A percentile compares a stretch with the other conserved stretches of the same genome.
These are phyloP conservation scores for Elephantulus edwardii DNA, from an alignment of 2,113 vertebrate species.

Conservation along the genomic window DNA sequence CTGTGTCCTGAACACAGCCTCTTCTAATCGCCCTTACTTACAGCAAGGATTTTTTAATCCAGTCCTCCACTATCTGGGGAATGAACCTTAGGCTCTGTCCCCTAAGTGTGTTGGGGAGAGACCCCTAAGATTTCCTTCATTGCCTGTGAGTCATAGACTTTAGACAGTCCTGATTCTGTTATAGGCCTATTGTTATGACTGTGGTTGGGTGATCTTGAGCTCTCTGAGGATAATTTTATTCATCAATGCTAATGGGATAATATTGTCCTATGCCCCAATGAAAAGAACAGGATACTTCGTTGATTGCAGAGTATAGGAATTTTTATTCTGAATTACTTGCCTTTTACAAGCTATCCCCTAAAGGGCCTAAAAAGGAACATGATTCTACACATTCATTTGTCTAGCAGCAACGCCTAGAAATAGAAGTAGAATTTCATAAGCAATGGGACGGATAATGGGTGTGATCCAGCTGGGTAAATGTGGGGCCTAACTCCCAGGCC, in stretches of 20 bases:
- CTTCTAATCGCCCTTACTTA: constrained; percentile 3
- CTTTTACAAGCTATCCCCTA: constrained; percentile 31
- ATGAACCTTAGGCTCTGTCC: constrained; percentile 10
- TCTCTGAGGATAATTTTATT: constrained; percentile 49
- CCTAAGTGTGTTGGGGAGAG: constrained; percentile 18
- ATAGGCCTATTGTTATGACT: not conserved
- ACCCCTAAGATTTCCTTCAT: constrained; percentile 44
- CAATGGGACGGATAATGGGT: constrained; percentile 22
- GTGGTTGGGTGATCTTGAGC: not conserved
- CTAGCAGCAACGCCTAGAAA: constrained; percentile 21
- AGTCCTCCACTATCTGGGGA: not conserved
- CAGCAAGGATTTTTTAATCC: constrained; percentile 39
- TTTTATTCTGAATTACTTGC: constrained; percentile 43
- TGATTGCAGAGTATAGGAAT: not conserved
- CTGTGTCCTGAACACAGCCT: constrained; percentile 22
- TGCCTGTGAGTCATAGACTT: constrained; percentile 32
- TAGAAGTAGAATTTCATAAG: constrained; percentile 40
- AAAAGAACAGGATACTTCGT: constrained; percentile 8
- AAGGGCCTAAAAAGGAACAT: constrained; percentile 42
- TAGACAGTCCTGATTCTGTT: constrained; percentile 26
- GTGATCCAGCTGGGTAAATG: constrained; percentile 37
- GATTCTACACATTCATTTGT: constrained; percentile 33
- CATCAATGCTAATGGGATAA: not conserved
- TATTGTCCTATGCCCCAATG: constrained; percentile 8
- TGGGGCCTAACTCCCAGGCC: constrained; percentile 4